Base-by-base conservation (phyloP, 2,797 vertebrate species). In the Cirrhinus mrigala region DNA sequence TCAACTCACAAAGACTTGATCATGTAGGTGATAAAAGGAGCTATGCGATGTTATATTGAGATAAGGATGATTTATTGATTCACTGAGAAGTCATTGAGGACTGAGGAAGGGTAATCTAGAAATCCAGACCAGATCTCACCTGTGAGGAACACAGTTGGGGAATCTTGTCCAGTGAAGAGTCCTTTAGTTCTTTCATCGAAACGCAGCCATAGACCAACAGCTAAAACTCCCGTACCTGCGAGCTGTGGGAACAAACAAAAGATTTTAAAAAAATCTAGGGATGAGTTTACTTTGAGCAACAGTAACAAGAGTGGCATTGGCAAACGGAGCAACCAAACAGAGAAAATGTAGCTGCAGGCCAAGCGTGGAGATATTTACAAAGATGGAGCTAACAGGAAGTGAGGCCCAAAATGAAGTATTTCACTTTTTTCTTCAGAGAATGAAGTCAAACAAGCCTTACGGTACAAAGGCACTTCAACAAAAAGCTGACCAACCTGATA, bases 161-260 rank as follows among this genome's bases (percentile, higher is more conserved):
- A 90, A 0, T 87, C 56, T 0, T 95, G 91, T 27, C 92, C 90
- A 3, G 97, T 93, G 20, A 99, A 98, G 88, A 99, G 93, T 15
- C 91, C 94, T 77, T 93, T 95, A 4, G 97, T 99, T 91, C 95
- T 94, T 0, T 94, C 89, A 92, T 99, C 97, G 68, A 99, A 99
- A 3, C 98, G 96, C 86, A 99, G 96, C 98, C 98, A 99, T 15
- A 99, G 94, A 48, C 96, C 97, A n/a, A 98, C 90, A 0, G 96
- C 96, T 64, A 99, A 95, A 68, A 99, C 97, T 0, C 92, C 96
- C 1, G 97, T 97, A 6, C 98, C 98, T 18, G 97, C 96, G 69
- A 99, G 94, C 98, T 99, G 88, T 1, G 44, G 54, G 68, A 91
- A 88, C 89, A 40, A 75, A 88, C n/a, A 85, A 68, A 50, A 79